A percentile compares a stretch with the other conserved stretches of the same genome.
These are phyloP conservation scores for Psilopogon haemacephalus DNA, from an alignment of 2,113 vertebrate species.

Conservation along the genomic window DNA sequence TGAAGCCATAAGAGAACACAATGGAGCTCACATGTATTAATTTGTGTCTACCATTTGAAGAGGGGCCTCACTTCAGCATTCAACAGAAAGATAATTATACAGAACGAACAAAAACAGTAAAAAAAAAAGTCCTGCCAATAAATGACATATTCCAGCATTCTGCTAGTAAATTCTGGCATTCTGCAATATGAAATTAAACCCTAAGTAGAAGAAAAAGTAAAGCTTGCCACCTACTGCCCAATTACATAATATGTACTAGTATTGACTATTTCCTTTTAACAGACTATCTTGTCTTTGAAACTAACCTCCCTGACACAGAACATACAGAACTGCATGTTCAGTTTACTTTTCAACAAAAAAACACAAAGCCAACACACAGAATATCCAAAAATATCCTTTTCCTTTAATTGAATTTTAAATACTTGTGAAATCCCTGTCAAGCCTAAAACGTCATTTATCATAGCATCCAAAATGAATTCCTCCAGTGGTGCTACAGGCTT, in stretches of 20 bases:
- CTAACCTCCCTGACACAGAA: background rate
- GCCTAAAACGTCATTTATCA: slow-evolving; percentile 14
- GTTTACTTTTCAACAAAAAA: background rate
- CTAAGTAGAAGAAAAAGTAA: slow-evolving; percentile 72
- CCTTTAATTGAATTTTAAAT: background rate
- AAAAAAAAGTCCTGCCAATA: slow-evolving; percentile 41
- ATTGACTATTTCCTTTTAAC: background rate
- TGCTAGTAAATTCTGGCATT: slow-evolving; percentile 42
- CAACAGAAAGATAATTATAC: slow-evolving; percentile 14
- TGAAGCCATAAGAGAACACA: slow-evolving; percentile 44
- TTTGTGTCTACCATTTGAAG: background rate
- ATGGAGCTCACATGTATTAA: slow-evolving; percentile 33
- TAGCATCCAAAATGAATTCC: slow-evolving; percentile 19
- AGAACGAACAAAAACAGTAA: slow-evolving; percentile 53
- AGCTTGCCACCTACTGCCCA: slow-evolving; percentile 83
- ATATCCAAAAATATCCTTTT: background rate
- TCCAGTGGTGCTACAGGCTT: background rate
- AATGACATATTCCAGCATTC: slow-evolving; percentile 64
- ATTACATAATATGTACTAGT: slow-evolving; percentile 60
- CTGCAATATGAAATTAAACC: slow-evolving; percentile 49
- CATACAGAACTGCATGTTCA: background rate
- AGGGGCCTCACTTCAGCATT: background rate
- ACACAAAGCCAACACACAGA: background rate
- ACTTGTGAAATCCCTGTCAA: slow-evolving; percentile 1
- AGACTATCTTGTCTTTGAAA: background rate